Evolutionary conservation across 1,140 invertebrate genomes (phyloP), one percentile per base, ranked within the genome.

Genomic region (Zaprionus tsacasi): DNA sequence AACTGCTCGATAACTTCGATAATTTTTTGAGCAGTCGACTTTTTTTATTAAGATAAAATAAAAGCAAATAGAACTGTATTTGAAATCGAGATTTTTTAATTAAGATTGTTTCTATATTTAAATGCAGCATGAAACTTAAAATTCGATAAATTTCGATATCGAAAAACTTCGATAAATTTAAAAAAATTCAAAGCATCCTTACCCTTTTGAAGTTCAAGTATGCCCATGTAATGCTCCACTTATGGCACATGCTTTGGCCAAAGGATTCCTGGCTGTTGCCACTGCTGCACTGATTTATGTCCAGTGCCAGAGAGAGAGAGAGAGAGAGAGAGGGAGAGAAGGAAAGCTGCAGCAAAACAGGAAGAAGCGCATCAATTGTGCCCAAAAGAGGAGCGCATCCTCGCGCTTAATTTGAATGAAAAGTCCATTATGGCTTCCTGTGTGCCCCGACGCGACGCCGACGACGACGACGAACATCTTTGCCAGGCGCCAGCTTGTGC

Each of bases 351-450:
- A 57, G 63, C 79, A 82, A 57, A 82, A 87, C 83, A 87, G 83
- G 82, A 87, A 82, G 67, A 66, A 79, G 57, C 74, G 57, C 82
- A 88, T 87, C 83, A 87, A 87, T 88, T 83, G 83, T 71, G 77
- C 76, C 79, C 68, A 7, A 79, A 78, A 83, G 27, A 70, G 52
- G 38, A 48, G 33, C 38, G 38, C 65, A 61, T 21, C 21, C 61
- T 72, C 71, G 74, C 70, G 56, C 40, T 81, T 91, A 91, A 91
- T 91, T 91, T 91, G 89, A 91, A 91, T 91, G 90, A 91, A 91
- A 91, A 87, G 79, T 87, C 89, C 90, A 91, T 91, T 91, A 91
- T 76, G 86, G 80, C 76, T 81, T 91, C 90, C 90, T 78, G 73
- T 70, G 61, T 61, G 70, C 57, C 48, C 48, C 56, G 54, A 30